A percentile compares a stretch with the other conserved stretches of the same genome.
Evolutionary conservation across 2,888 invertebrate species (phyloP).

Genomic region (Cheilosia pagana): DNA sequence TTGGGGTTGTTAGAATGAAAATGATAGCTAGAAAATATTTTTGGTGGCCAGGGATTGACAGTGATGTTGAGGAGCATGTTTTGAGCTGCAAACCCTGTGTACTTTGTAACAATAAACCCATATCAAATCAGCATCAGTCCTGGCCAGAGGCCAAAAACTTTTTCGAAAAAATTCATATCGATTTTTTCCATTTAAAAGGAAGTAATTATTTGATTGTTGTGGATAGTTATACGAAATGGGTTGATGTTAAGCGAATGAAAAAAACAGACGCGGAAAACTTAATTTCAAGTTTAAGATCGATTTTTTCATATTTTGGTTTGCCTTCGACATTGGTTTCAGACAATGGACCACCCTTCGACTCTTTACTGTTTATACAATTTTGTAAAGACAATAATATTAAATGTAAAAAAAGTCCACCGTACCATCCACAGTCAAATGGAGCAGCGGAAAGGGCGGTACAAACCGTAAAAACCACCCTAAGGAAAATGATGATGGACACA

Average conservation of each 20-base stretch:
- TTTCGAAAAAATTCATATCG: conserved; percentile 55
- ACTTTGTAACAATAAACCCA: background rate
- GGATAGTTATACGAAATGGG: conserved; percentile 36
- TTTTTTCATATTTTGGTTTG: conserved; percentile 69
- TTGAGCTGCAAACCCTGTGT: conserved; percentile 64
- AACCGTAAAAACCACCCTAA: background rate
- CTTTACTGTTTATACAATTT: background rate
- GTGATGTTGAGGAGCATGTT: conserved; percentile 54
- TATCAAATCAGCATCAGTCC: background rate
- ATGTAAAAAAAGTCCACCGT: conserved; percentile 22
- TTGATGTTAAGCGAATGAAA: conserved; percentile 35
- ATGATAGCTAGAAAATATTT: conserved; percentile 76
- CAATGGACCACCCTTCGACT: conserved; percentile 24
- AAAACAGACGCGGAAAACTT: background rate
- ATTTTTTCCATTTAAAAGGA: conserved; percentile 38
- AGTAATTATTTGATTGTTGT: conserved; percentile 26
- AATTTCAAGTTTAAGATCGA: too few species aligned
- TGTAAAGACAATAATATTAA: conserved; percentile 7
- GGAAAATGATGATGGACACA: conserved; percentile 13
- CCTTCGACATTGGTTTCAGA: conserved; percentile 70
- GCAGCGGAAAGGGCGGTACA: background rate
- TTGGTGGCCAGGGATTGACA: conserved; percentile 74
- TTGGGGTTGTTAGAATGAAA: conserved; percentile 75
- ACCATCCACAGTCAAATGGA: background rate
- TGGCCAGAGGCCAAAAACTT: conserved; percentile 33